Base-by-base conservation (phyloP, 2,113 vertebrate genomes). In the Aegypius monachus region DNA sequence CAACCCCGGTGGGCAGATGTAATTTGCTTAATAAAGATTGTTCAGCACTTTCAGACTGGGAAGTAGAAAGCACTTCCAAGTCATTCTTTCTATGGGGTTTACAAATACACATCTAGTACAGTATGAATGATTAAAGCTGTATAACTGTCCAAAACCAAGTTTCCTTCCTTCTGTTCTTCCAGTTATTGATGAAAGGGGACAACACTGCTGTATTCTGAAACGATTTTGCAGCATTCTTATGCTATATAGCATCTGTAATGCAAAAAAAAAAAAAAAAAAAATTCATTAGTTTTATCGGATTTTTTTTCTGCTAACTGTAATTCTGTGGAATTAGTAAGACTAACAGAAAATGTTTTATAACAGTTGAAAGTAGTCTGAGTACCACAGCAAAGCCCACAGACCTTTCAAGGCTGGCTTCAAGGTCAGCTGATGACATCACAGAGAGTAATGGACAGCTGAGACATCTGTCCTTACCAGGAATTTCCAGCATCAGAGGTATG, bases 401-500 rank as follows among this genome's bases (percentile, higher is more conserved):
- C 73, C 95, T 95, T 92, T 90, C 98, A 90, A 97, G 93, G 94
- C 75, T 97, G 79, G 56, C 97, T 82, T 96, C 93, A 93, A 97
- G 95, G 47, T 97, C 97, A 93, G 67, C 93, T 97, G 95, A 68
- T 97, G 97, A 77, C 81, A 91, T 62, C 72, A 73, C n/a, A 67
- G 95, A 97, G 77, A 53, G 82, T 75, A 82, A 94, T 3, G 1
- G 72, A 70, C 93, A 97, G 40, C 96, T 93, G 92, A 97, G 94
- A 93, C 88, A 92, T 89, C 21, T 98, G 88, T 97, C 94, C 45
- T 79, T 98, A 79, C 97, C 97, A 93, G 98, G 97, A 96, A 96
- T 98, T 95, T 97, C 96, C 94, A 98, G 67, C 95, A 83, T 97
- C 4, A 6, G 97, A 97, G 98, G 98, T 98, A 98, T 95, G 90